Evolutionary conservation across 2,888 invertebrate genomes (phyloP), one percentile per base, ranked within the genome.

Genomic region (Chaitophorus viminalis): DNA sequence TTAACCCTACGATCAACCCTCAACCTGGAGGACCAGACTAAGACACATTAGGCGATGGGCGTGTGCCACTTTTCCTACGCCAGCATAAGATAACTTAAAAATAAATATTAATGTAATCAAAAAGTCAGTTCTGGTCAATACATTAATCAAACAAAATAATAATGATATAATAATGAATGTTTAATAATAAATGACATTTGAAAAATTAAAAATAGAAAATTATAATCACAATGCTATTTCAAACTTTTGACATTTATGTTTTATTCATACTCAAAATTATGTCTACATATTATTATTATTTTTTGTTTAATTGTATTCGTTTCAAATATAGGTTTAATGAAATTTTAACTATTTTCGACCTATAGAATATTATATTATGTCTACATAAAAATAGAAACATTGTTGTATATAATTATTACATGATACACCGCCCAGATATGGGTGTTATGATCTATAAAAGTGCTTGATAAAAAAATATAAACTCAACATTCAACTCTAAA

Each of bases 381-480:
- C 14, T 2, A 84, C 46, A 76, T n/a, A 46, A 31, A 29, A 84
- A 65, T 46, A 39, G 18, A n/a, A 75, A 75, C 18, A 31, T 75
- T 14, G 25, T 29, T 65, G 2, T 31, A 75, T 29, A 31, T 39
- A 39, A 39, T 9, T 39, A 83, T 83, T 31, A 84, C 65, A 76
- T 17, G 46, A 36, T 14, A n/a, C 29, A 29, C 39, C 39, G 25
- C 6, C 8, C 11, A 17, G 46, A 11, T 25, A 14, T n/a, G 75
- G 65, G 46, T 17, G 65, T 54, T 65, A 84, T 46, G 33, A 84
- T 31, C 31, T 25, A 68, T 68, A 76, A 65, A 84, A 75, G 76
- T 29, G 21, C 39, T 31, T 21, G 60, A 83, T 36, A 74, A 8
- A 65, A 31, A 60, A 54, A 82, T n/a, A 76, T 65, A 54, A 33